phyloP scores from a whole-genome alignment of 2,113 vertebrate genomes.

The Siniperca knerii region DNA sequence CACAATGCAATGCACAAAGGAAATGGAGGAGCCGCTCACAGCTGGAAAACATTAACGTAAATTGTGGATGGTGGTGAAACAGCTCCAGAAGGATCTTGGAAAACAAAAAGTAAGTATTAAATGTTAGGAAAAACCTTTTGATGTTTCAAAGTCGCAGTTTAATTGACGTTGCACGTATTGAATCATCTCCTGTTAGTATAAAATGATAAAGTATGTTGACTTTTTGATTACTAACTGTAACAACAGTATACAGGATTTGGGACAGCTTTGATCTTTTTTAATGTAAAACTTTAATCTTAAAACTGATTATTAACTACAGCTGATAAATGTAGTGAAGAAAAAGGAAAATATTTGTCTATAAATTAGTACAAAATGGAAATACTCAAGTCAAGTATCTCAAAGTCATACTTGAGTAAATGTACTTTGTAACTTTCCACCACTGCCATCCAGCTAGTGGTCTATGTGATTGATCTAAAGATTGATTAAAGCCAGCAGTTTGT shows the following conservation, averaged over 20 bases:
- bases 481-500: neutral
- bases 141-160: too few relatives aligned
- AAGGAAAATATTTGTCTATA: neutral
- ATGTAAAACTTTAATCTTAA: neutral
- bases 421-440: neutral
- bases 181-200: neutral
- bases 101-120: too few relatives aligned
- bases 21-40: neutral
- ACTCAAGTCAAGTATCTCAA: neutral
- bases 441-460: neutral
- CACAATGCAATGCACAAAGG: neutral
- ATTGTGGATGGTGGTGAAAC: too few relatives aligned
- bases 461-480: neutral
- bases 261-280: neutral
- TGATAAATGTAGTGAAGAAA: neutral
- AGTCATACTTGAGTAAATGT: neutral
- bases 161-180: neutral
- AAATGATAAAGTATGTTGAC: too few relatives aligned
- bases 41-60: neutral
- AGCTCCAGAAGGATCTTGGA: too few relatives aligned
- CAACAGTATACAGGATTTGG: too few relatives aligned
- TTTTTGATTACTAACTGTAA: too few relatives aligned
- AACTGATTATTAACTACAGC: neutral
- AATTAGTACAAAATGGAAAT: neutral
- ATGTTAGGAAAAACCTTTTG: too few relatives aligned